Evolutionary conservation across 1,140 invertebrate genomes (phyloP).

Genomic region (Physella acuta): DNA sequence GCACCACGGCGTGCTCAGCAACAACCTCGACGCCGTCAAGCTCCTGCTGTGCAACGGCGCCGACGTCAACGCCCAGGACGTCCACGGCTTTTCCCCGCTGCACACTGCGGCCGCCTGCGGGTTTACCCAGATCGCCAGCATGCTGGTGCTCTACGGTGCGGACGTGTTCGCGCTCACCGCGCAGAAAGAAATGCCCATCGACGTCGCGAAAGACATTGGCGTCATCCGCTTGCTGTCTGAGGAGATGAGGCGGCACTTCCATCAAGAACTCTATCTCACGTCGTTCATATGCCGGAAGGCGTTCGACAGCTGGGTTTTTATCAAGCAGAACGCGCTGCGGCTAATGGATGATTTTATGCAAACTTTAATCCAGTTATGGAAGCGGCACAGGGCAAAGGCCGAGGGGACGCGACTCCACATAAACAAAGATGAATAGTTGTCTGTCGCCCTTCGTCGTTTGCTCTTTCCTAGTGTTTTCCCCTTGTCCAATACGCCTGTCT

Average conservation of each 20-base stretch:
- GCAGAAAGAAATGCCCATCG: conserved; percentile 44
- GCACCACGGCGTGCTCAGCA: conserved; percentile 50
- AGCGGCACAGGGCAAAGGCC: conserved; percentile 3
- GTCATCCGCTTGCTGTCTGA: conserved; percentile 41
- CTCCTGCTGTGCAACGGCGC: conserved; percentile 92
- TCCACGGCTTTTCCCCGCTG: conserved; percentile 98
- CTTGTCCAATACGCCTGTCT: too few species aligned
- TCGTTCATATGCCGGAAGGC: conserved; percentile 27
- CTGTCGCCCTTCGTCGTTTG: too few species aligned
- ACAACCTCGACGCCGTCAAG: conserved; percentile 97
- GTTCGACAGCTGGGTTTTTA: conserved; percentile 23
- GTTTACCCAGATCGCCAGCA: conserved; percentile 77
- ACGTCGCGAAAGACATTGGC: conserved; percentile 46
- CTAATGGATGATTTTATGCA: conserved; percentile 20
- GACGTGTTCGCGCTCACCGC: conserved; percentile 46
- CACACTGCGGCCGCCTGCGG: conserved; percentile 97
- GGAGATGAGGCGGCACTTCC: conserved; percentile 43
- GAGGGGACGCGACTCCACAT: neutral
- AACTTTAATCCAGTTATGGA: conserved; percentile 20
- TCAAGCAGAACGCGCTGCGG: conserved; percentile 17
- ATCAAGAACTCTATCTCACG: conserved; percentile 38
- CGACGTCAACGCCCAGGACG: conserved; percentile 93
- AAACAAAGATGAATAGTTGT: too few species aligned
- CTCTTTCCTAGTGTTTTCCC: too few species aligned
- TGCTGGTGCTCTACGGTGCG: conserved; percentile 47